phyloP scores from a whole-genome alignment of 2,113 vertebrate species.

The Petaurus breviceps region DNA sequence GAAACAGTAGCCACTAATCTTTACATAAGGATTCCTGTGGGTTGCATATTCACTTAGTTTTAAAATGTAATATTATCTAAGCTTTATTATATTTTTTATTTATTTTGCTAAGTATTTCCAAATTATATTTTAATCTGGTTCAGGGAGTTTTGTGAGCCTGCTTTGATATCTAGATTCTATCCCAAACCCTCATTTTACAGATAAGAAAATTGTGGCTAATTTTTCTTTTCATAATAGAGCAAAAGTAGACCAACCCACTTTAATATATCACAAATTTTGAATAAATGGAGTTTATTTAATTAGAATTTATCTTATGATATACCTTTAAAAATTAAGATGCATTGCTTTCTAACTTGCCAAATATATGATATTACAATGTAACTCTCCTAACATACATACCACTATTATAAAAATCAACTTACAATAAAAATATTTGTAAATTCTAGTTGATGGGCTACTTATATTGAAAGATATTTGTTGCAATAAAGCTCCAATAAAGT shows the following conservation, averaged over 20 bases:
- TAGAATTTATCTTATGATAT: neutral
- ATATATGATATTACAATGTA: neutral
- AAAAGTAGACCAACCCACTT: neutral
- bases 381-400: no score
- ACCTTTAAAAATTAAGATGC: neutral
- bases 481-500: neutral
- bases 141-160: neutral
- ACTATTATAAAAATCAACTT: neutral
- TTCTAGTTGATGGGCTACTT: neutral
- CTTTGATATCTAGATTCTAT: neutral
- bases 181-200: neutral
- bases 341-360: neutral
- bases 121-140: neutral
- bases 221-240: neutral
- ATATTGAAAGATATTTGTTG: neutral
- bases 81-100: neutral
- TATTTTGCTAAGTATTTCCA: neutral
- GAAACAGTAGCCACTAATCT: neutral
- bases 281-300: neutral
- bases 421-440: neutral
- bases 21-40: neutral
- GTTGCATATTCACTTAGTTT: neutral
- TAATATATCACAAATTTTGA: neutral
- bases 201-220: no score
- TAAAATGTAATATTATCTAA: neutral